These are phyloP conservation scores for Brachypodius melanocephalos DNA, from an alignment of 2,113 vertebrate species.

Conservation along the genomic window DNA sequence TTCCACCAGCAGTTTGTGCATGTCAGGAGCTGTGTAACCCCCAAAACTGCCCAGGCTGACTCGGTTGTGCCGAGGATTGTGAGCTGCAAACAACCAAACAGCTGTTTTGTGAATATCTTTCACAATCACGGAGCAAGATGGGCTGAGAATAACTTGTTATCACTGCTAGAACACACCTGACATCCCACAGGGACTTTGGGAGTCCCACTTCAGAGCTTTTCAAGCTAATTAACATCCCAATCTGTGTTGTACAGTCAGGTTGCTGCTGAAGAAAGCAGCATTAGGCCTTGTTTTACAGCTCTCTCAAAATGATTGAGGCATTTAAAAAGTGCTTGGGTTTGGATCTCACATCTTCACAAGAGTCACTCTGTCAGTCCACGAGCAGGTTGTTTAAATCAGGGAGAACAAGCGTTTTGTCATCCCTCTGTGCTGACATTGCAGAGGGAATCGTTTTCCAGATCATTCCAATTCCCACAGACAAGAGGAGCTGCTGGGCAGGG, in stretches of 20 bases:
- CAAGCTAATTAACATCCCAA: slow-evolving; percentile 23
- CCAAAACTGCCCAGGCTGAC: neutral
- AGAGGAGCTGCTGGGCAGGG: neutral
- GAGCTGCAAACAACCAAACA: neutral
- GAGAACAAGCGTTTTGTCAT: neutral
- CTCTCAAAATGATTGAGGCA: neutral
- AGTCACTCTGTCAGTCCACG: neutral
- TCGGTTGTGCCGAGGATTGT: neutral
- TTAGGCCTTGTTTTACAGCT: neutral
- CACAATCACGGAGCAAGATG: neutral
- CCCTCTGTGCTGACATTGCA: neutral
- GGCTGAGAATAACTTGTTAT: neutral
- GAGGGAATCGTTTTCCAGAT: neutral
- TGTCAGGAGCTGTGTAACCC: neutral
- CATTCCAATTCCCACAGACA: neutral
- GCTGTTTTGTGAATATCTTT: neutral
- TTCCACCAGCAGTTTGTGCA: neutral
- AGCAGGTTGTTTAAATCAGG: neutral
- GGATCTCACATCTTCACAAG: neutral
- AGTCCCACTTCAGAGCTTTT: slow-evolving; percentile 39
- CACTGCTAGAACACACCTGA: slow-evolving; percentile 7
- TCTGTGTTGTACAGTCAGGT: neutral
- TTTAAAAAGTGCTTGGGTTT: neutral
- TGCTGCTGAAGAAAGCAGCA: neutral
- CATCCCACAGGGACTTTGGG: neutral